Conservation (phyloP, 2,113 vertebrate genomes). For the Haemorhous mexicanus region DNA sequence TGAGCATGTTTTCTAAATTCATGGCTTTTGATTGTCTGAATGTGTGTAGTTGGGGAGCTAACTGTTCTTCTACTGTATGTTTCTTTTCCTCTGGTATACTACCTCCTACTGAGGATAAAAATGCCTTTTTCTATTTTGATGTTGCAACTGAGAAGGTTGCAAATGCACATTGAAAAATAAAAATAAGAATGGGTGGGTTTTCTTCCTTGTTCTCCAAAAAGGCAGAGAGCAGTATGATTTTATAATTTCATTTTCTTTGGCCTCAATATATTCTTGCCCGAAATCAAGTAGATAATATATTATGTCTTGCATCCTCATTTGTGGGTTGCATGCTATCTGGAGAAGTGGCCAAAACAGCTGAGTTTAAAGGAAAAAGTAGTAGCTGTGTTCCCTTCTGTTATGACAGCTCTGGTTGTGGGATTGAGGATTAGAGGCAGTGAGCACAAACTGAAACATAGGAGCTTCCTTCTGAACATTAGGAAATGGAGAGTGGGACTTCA, state of each 20-base stretch:
- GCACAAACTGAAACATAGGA: background rate
- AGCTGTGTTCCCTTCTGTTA: background rate
- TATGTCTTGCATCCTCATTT: background rate
- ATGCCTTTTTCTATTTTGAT: background rate
- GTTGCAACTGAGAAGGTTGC: background rate
- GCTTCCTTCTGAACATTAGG: background rate
- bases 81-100: background rate
- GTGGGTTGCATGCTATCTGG: background rate
- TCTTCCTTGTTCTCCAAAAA: background rate
- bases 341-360: background rate
- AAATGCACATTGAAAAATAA: background rate
- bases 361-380: background rate
- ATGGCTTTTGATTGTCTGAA: background rate
- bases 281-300: background rate
- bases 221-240: background rate
- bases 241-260: background rate
- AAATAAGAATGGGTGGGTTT: background rate
- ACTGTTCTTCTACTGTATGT: background rate
- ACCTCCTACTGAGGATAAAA: background rate
- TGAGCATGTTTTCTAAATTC: background rate
- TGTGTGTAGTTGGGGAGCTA: background rate
- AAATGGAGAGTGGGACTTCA: fast-evolving
- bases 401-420: background rate
- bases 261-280: background rate
- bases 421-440: background rate